A percentile compares a stretch with the other conserved stretches of the same genome.
These are phyloP conservation scores for Porites cylindrica DNA, from an alignment of 92 coral and sea anemone species.

Conservation along the genomic window DNA sequence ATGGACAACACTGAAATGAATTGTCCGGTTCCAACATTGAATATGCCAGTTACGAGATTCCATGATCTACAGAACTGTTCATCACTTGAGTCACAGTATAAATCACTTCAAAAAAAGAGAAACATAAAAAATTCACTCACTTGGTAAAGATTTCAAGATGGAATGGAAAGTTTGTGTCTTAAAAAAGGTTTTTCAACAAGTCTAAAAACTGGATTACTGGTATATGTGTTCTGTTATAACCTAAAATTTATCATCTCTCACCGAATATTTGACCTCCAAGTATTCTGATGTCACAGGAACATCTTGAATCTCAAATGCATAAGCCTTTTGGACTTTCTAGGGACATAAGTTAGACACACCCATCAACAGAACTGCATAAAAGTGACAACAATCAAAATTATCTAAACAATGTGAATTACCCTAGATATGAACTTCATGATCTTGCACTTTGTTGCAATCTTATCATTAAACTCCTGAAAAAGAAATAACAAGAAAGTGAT, in stretches of 20 bases:
- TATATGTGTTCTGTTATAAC: neutral
- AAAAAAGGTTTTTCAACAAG: too few relatives aligned
- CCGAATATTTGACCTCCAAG: conserved; percentile 92
- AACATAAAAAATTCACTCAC: too few relatives aligned
- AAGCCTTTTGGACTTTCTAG: conserved; percentile 82
- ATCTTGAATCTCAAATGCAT: conserved; percentile 92
- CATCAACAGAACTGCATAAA: neutral
- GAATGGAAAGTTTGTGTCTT: too few relatives aligned
- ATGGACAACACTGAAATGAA: too few relatives aligned
- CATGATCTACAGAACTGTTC: too few relatives aligned
- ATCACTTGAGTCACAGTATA: too few relatives aligned
- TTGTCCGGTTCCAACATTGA: too few relatives aligned
- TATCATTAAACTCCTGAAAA: conserved; percentile 91
- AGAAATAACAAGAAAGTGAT: neutral
- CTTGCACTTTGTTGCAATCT: conserved; percentile 85
- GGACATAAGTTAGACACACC: neutral
- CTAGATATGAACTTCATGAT: conserved; percentile 95
- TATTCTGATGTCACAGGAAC: conserved; percentile 92
- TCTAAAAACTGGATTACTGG: neutral
- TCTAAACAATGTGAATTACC: conserved; percentile 54
- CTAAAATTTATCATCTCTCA: conserved; percentile 34
- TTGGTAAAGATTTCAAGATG: too few relatives aligned
- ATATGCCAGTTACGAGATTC: too few relatives aligned
- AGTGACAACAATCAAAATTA: neutral
- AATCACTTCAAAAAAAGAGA: too few relatives aligned